Conservation (phyloP, 2,797 vertebrate genomes). For the Hephaestus fuliginosus region DNA sequence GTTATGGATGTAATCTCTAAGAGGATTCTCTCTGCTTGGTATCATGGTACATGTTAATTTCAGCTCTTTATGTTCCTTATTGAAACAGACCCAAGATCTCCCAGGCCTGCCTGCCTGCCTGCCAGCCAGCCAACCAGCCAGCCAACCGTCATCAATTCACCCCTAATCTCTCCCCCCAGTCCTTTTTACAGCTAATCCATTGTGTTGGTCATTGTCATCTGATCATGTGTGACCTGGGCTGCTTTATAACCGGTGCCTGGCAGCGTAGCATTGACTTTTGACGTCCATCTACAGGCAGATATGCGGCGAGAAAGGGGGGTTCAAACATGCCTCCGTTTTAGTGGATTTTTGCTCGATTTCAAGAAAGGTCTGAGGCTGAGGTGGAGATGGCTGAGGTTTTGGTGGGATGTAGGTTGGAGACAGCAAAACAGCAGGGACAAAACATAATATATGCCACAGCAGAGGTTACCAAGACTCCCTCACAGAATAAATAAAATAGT, state of each 20-base stretch:
- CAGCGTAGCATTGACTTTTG: slow-evolving; percentile 55
- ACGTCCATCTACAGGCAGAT: slow-evolving; percentile 52
- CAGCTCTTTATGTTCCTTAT: slow-evolving; percentile 77
- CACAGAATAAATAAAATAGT: background rate
- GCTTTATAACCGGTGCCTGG: slow-evolving; percentile 64
- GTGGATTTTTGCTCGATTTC: background rate
- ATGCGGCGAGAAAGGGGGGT: background rate
- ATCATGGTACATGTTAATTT: slow-evolving; percentile 84
- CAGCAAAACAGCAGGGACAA: background rate
- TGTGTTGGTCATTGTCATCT: slow-evolving; percentile 82
- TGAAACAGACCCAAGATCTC: slow-evolving; percentile 77
- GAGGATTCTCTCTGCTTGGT: slow-evolving; percentile 82
- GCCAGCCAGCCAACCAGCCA: slow-evolving; percentile 55
- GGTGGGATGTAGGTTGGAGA: background rate
- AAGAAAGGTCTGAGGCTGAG: background rate
- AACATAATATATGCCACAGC: background rate
- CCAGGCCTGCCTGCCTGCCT: slow-evolving; percentile 53
- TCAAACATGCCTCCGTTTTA: background rate
- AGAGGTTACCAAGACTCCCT: background rate
- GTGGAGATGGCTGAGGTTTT: background rate
- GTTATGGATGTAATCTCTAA: slow-evolving; percentile 83
- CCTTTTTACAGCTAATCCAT: slow-evolving; percentile 78
- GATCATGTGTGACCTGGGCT: slow-evolving; percentile 80
- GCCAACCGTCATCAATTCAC: slow-evolving; percentile 79
- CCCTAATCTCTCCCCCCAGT: slow-evolving; percentile 74